Conservation (phyloP, 2,113 vertebrate species). For the Spea bombifrons region DNA sequence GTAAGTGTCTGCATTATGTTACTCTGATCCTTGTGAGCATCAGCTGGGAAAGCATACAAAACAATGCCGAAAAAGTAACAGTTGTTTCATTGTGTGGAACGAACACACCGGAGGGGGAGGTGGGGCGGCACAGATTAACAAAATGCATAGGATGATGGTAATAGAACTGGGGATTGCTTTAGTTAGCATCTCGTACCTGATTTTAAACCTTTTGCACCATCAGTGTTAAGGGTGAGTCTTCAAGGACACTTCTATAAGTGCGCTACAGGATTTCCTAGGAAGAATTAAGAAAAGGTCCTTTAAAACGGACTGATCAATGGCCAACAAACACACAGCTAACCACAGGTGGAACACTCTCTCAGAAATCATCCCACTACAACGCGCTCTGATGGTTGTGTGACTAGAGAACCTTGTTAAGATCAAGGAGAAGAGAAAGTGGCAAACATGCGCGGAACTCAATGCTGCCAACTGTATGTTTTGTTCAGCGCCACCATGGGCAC, state of each 20-base stretch:
- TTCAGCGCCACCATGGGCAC: too few species aligned
- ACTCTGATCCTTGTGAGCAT: slow-evolving; percentile 99
- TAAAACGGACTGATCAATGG: too few species aligned
- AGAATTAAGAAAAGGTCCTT: not conserved
- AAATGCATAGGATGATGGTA: slow-evolving; percentile 5
- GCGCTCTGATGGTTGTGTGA: too few species aligned
- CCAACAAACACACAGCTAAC: too few species aligned
- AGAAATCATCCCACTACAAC: too few species aligned
- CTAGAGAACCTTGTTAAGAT: too few species aligned
- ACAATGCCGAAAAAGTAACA: slow-evolving; percentile 58
- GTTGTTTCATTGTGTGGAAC: slow-evolving; percentile 27
- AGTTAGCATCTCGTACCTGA: slow-evolving; percentile 64
- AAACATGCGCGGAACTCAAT: too few species aligned
- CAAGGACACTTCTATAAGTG: slow-evolving; percentile 18
- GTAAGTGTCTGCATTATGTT: slow-evolving; percentile 99
- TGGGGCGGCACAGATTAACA: not conserved
- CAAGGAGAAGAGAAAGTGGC: too few species aligned
- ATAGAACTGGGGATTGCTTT: slow-evolving; percentile 45
- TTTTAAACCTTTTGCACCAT: slow-evolving; percentile 77
- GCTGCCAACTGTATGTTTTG: too few species aligned
- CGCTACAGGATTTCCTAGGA: not conserved
- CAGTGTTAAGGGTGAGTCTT: slow-evolving; percentile 64
- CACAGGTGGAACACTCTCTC: too few species aligned
- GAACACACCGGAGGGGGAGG: slow-evolving; percentile 34
- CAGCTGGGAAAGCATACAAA: slow-evolving; percentile 79